Conservation (phyloP, 1,140 invertebrate species). For the Drosophila serrata region DNA sequence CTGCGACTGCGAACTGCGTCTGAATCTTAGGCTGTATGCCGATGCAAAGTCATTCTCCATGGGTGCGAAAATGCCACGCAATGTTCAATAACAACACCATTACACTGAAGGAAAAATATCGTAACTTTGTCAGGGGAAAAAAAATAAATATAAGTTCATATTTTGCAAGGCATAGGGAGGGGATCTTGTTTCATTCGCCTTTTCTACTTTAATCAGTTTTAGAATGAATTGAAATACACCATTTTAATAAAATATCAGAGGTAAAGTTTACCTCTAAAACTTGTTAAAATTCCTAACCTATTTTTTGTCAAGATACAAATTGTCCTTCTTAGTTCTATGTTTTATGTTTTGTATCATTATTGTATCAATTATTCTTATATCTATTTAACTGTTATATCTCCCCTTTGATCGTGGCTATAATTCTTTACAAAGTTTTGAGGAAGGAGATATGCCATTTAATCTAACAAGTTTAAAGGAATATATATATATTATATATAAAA, state of each 20-base stretch:
- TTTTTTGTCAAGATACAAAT: too few relatives aligned
- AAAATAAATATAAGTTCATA: background rate
- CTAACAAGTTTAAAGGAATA: background rate
- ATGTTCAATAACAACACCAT: constrained; percentile 58
- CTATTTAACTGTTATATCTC: too few relatives aligned
- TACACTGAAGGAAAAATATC: background rate
- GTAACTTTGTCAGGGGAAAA: accelerated
- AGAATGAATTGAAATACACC: too few relatives aligned
- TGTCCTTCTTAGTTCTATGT: too few relatives aligned
- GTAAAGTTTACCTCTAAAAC: too few relatives aligned
- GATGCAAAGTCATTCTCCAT: constrained; percentile 64
- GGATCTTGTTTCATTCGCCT: too few relatives aligned
- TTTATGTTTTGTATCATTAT: too few relatives aligned
- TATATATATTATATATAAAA: too few relatives aligned
- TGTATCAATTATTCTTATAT: too few relatives aligned
- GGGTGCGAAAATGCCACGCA: constrained; percentile 83
- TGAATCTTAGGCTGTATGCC: constrained; percentile 31
- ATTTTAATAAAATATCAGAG: too few relatives aligned
- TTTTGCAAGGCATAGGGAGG: background rate
- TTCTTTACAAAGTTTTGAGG: background rate
- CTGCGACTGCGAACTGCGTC: constrained; percentile 58
- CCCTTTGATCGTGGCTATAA: too few relatives aligned
- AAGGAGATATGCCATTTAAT: background rate
- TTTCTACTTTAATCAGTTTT: too few relatives aligned
- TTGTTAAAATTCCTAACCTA: background rate